Evolutionary conservation across 2,797 vertebrate genomes (phyloP).

Genomic region (Fratercula arctica): DNA sequence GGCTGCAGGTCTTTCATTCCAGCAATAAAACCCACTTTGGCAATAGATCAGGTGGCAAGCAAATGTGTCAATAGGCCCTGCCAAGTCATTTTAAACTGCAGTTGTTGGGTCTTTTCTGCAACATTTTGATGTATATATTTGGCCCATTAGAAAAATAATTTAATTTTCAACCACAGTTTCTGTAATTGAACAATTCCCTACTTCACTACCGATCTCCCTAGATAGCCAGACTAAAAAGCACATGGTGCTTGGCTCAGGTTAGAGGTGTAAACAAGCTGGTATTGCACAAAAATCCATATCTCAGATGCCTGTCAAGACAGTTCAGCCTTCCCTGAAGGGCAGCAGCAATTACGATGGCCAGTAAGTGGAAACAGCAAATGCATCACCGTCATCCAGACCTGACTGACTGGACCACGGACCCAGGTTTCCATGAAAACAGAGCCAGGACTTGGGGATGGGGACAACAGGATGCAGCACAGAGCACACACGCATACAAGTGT

Average conservation of each 20-base stretch:
- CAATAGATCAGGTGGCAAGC: background rate
- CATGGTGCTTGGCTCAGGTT: background rate
- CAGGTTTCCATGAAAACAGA: background rate
- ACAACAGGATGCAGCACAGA: background rate
- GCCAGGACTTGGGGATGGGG: background rate
- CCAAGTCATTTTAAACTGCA: conserved; percentile 19
- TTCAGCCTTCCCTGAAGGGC: background rate
- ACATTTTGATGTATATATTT: conserved; percentile 8
- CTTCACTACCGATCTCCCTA: background rate
- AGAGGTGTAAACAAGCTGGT: background rate
- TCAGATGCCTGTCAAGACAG: background rate
- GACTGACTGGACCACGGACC: background rate
- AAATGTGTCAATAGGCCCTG: background rate
- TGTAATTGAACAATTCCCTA: background rate
- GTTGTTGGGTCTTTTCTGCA: background rate
- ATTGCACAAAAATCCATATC: background rate
- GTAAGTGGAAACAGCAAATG: background rate
- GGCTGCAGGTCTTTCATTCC: background rate
- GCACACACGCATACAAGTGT: rapidly evolving
- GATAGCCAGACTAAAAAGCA: background rate
- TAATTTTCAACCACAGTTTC: conserved; percentile 21
- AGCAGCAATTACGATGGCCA: background rate
- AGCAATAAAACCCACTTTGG: background rate
- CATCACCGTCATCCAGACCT: background rate
- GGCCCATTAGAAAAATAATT: conserved; percentile 25